Conservation (phyloP, 2,888 invertebrate genomes). For the Tenthredo distinguenda region DNA sequence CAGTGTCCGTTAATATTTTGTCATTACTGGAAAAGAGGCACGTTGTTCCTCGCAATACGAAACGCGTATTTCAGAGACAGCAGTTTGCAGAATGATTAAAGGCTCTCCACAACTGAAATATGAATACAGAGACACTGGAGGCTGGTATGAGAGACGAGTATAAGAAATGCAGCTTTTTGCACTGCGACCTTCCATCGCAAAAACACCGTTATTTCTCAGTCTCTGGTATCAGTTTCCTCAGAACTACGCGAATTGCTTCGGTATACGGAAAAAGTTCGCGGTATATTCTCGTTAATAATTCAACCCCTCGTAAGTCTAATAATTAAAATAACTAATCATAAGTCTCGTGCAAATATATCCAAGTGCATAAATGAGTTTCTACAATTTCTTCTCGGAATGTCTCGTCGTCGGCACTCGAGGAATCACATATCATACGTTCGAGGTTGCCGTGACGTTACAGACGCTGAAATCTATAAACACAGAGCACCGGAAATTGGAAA, state of each 20-base stretch:
- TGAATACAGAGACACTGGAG: background rate
- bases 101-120: background rate
- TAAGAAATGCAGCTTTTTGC: slow-evolving; percentile 7
- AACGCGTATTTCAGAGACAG: background rate
- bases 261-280: slow-evolving; percentile 29
- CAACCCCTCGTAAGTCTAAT: background rate
- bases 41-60: background rate
- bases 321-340: background rate
- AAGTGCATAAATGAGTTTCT: background rate
- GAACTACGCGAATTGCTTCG: background rate
- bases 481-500: slow-evolving; percentile 70
- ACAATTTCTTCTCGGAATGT: background rate
- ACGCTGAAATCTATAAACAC: slow-evolving; percentile 69
- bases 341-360: background rate
- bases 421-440: background rate
- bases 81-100: background rate
- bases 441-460: background rate
- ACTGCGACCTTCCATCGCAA: background rate
- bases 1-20: background rate
- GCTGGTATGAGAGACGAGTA: background rate
- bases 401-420: too few species aligned
- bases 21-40: background rate
- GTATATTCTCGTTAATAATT: background rate
- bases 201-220: background rate
- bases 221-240: background rate